Evolutionary conservation across 2,888 invertebrate genomes (phyloP), one percentile per base, ranked within the genome.

Genomic region (Gandaritis pyraliata): DNA sequence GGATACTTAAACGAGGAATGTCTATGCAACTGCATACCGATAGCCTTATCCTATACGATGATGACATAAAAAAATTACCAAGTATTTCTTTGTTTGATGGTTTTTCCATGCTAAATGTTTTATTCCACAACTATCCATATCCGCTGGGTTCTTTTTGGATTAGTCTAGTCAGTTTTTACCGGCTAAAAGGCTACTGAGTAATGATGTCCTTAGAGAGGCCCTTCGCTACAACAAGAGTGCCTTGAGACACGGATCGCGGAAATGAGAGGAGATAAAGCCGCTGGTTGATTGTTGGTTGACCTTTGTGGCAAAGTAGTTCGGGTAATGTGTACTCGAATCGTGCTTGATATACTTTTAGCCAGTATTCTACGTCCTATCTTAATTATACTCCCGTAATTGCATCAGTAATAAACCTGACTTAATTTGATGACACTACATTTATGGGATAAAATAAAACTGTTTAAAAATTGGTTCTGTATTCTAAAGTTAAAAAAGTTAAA

Each of bases 221-320:
- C 73, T 79, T 75, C 76, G 72, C 77, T 73, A 65, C 70, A 73
- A 73, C 79, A 77, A 72, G 81, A 77, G 76, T 72, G 72, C 81
- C 81, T 83, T 83, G 81, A 80, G 72, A 76, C 71, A 64, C 64
- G 68, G 66, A 76, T 77, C 72, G 67, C 81, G 82, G 81, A 82
- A 81, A 79, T 75, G 63, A 58, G 51, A 61, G 61, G 66, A 73
- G 65, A 72, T 74, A 73, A 70, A 73, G 52, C 72, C 52, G 60
- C 62, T 30, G 56, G 54, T 66, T 68, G 71, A 71, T 67, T 72
- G 69, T 72, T 70, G 68, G 69, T 72, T 71, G 67, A 73, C 74
- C 76, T 77, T 77, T 78, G 72, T 70, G 66, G 69, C 65, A 60
- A 65, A 64, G 52, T 55, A 50, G 48, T 49, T 60, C 51, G 50